Percentiles rank a stretch among this genome's conserved stretches.
Evolutionary conservation across 2,888 invertebrate genomes (phyloP).

Genomic region (Helleia helle): DNA sequence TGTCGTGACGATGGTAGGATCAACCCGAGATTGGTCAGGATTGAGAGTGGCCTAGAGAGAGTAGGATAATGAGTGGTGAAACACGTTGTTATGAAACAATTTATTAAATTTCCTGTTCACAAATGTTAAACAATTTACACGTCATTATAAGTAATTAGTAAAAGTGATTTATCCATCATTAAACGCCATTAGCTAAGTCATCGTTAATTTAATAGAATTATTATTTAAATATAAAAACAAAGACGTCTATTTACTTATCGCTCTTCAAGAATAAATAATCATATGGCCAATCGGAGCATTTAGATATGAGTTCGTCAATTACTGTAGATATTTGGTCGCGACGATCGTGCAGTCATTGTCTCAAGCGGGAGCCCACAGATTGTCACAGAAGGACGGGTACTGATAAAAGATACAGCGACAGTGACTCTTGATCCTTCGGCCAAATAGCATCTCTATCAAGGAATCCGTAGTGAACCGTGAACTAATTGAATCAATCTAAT

Average conservation of each 20-base stretch:
- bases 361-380: conserved; percentile 35
- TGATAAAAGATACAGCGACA: conserved; percentile 65
- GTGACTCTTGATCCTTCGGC: conserved; percentile 54
- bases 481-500: conserved; percentile 62
- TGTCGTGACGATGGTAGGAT: no score
- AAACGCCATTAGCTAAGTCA: not conserved
- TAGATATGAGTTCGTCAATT: conserved; percentile 41
- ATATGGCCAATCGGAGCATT: conserved; percentile 49
- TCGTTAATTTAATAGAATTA: not conserved
- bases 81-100: no score
- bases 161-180: not conserved
- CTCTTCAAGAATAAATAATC: conserved; percentile 46
- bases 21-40: no score
- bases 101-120: no score
- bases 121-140: no score
- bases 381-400: conserved; percentile 35
- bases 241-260: conserved; percentile 35
- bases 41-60: no score
- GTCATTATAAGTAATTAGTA: no score
- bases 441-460: conserved; percentile 38
- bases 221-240: conserved; percentile 29
- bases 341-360: conserved; percentile 48
- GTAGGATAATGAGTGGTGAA: no score
- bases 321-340: conserved; percentile 39
- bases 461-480: conserved; percentile 16